These are phyloP conservation scores for Agrotis ipsilon DNA, from an alignment of 2,888 invertebrate genomes.

Conservation along the genomic window DNA sequence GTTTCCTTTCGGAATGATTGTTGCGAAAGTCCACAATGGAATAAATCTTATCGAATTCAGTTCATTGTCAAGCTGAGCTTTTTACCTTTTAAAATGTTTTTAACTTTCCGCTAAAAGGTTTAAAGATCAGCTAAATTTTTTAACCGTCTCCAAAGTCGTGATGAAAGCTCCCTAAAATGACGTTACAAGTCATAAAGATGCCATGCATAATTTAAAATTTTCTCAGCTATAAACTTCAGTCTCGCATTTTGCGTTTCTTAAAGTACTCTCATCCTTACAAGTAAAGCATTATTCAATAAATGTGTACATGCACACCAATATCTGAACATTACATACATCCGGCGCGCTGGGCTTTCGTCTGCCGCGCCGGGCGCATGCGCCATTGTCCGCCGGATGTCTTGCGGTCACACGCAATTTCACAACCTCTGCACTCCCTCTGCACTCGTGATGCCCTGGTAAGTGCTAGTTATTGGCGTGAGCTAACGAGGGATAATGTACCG, in stretches of 20 bases:
- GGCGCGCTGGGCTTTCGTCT: slow-evolving; percentile 82
- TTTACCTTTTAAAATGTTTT: slow-evolving; percentile 16
- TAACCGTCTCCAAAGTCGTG: not conserved
- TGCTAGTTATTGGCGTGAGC: slow-evolving; percentile 65
- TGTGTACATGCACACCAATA: slow-evolving; percentile 80
- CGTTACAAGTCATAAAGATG: not conserved
- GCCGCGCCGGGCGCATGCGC: slow-evolving; percentile 75
- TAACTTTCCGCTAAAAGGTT: not conserved
- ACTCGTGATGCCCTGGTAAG: slow-evolving; percentile 79
- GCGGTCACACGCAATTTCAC: slow-evolving; percentile 90
- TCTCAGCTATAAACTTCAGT: slow-evolving; percentile 10
- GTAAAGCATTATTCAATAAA: slow-evolving; percentile 74
- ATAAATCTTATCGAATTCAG: slow-evolving; percentile 37
- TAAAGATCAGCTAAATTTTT: not conserved
- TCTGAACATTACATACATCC: slow-evolving; percentile 87
- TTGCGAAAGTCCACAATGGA: slow-evolving; percentile 63
- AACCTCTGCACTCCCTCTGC: slow-evolving; percentile 82
- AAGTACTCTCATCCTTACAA: slow-evolving; percentile 59
- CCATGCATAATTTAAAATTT: not conserved
- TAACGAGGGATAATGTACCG: slow-evolving; percentile 50
- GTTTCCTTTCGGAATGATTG: slow-evolving; percentile 68
- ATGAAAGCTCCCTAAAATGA: not conserved
- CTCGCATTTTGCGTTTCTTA: slow-evolving; percentile 46
- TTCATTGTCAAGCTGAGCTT: slow-evolving; percentile 16
- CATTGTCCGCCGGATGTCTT: slow-evolving; percentile 90